Evolutionary conservation across 1,140 invertebrate species (phyloP).

Genomic region (Calliopsis andreniformis): DNA sequence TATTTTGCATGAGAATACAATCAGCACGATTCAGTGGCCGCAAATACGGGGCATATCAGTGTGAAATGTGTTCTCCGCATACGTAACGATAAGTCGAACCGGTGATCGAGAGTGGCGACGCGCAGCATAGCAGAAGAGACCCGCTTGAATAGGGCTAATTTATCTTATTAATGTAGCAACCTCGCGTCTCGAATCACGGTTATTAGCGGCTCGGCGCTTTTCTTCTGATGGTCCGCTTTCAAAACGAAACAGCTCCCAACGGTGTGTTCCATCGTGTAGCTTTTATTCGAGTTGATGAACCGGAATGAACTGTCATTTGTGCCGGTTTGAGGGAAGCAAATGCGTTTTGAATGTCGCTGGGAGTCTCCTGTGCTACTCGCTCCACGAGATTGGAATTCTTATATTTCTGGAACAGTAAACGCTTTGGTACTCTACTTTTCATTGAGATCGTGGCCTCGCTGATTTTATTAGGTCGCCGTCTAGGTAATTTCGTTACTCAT

Average conservation of each 20-base stretch:
- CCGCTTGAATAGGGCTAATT: constrained; percentile 58
- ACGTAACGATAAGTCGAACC: constrained; percentile 61
- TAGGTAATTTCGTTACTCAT: too few species aligned
- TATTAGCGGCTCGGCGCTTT: constrained; percentile 25
- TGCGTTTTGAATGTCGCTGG: neutral
- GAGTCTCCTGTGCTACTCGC: neutral
- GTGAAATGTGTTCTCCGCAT: constrained; percentile 56
- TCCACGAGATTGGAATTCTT: neutral
- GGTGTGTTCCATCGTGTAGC: neutral
- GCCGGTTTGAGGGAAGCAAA: neutral
- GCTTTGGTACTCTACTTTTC: neutral
- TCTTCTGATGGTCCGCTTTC: neutral
- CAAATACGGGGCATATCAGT: constrained; percentile 63
- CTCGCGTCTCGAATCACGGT: constrained; percentile 36
- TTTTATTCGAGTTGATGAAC: neutral
- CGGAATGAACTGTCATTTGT: constrained; percentile 3
- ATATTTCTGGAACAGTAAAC: neutral
- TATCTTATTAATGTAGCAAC: constrained; percentile 41
- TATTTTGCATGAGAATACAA: constrained; percentile 75
- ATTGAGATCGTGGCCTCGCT: neutral
- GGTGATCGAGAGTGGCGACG: constrained; percentile 50
- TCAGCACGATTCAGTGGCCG: constrained; percentile 71
- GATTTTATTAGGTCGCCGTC: too few species aligned
- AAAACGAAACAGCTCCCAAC: neutral
- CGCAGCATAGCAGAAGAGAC: constrained; percentile 21